Percentiles rank a stretch among this genome's conserved stretches.
Evolutionary conservation across 2,113 vertebrate genomes (phyloP).

Genomic region (Polypterus senegalus): DNA sequence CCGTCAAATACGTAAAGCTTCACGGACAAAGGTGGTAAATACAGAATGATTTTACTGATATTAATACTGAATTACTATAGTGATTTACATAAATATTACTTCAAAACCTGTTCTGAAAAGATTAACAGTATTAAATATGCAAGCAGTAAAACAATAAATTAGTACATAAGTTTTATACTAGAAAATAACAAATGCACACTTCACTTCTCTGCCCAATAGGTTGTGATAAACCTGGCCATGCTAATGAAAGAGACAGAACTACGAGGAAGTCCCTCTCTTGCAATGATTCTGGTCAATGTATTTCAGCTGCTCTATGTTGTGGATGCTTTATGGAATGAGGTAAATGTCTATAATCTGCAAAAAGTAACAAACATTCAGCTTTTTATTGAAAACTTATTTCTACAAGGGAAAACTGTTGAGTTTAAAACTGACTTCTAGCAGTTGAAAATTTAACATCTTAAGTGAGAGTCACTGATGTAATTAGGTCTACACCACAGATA

Average conservation of each 20-base stretch:
- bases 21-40: too few species aligned
- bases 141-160: neutral
- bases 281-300: conserved; percentile 70
- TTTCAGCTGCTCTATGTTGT: conserved; percentile 76
- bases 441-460: neutral
- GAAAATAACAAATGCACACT: neutral
- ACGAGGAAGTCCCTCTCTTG: conserved; percentile 58
- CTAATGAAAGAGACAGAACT: conserved; percentile 68
- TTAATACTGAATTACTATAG: neutral
- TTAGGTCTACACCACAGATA: too few species aligned
- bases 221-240: conserved; percentile 70
- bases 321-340: conserved; percentile 76
- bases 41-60: neutral
- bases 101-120: too few species aligned
- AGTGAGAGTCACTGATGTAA: too few species aligned
- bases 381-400: neutral
- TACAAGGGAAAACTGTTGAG: neutral
- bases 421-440: neutral
- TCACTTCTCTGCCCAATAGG: conserved; percentile 33
- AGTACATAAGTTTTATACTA: neutral
- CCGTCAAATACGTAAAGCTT: too few species aligned
- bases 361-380: neutral
- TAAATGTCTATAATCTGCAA: conserved; percentile 11
- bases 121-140: neutral
- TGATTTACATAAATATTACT: too few species aligned